Evolutionary conservation across 2,113 vertebrate species (phyloP), one percentile per base, ranked within the genome.

Genomic region (Eclectus roratus): DNA sequence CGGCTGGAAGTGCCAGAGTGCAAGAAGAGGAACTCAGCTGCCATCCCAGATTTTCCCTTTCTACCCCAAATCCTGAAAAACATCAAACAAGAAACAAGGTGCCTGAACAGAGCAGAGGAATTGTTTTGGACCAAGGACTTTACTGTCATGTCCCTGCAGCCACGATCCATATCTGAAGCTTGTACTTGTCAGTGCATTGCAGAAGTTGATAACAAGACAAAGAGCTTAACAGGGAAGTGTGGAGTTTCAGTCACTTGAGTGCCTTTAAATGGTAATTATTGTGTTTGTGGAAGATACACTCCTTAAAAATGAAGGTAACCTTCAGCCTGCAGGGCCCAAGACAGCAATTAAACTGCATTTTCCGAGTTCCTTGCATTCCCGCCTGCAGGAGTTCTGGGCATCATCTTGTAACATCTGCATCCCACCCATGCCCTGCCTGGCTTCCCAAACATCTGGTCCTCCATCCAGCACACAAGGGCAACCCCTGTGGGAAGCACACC

Each of bases 361-460:
- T 97, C 89, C 4, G 5, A 96, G 89, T 95, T 97, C 96, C 47
- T 92, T 91, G 49, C 95, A 89, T 96, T 94, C 95, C 49, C 94
- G 95, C 52, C 73, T 91, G 44, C 52, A 91, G 80, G 66, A 91
- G 91, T 95, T 97, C 95, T 91, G 86, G 78, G 89, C 84, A 95
- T 79, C 29, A 0, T 91, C 37, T 73, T 68, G 35, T 84, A 94
- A 94, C 52, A 89, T 95, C 87, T 95, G 78, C 69, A 93, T 93
- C 91, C 94, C 96, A 85, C 91, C 93, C 95, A 91, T 89, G 65
- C 73, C 80, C 84, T 96, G 65, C 91, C 87, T 94, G 87, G 83
- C 85, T 96, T 95, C 80, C 35, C 35, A 69, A 93, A 91, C 78
- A 94, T 91, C 70, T 94, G 73, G 35, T 73, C n/a, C 65, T 94